Conservation (phyloP, 2,888 invertebrate genomes). For the Brachycybe producta region DNA sequence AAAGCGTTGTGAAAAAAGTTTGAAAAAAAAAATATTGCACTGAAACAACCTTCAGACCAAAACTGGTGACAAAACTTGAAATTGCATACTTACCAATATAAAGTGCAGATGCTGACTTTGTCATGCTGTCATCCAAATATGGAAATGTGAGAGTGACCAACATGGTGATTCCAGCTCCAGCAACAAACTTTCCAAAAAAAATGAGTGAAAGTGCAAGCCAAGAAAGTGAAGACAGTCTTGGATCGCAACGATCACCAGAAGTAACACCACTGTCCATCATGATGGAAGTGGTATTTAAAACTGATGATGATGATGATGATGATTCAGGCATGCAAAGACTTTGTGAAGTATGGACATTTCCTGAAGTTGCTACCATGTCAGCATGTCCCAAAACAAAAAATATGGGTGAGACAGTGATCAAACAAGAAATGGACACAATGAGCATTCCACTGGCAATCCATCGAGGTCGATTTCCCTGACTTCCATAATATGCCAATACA, state of each 20-base stretch:
- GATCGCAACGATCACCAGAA: neutral
- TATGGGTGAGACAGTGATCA: slow-evolving; percentile 11
- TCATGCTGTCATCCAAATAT: slow-evolving; percentile 13
- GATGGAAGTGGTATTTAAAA: neutral
- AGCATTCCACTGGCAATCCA: slow-evolving; percentile 15
- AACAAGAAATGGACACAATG: slow-evolving; percentile 2
- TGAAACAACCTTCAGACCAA: no score
- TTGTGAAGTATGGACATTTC: neutral
- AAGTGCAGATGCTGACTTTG: slow-evolving; percentile 4
- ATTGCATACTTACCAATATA: slow-evolving; percentile 15
- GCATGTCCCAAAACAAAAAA: slow-evolving; percentile 8
- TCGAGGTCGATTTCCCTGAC: slow-evolving; percentile 5
- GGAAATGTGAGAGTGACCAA: slow-evolving; percentile 9
- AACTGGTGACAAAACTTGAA: no score
- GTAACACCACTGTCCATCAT: neutral
- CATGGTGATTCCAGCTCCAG: slow-evolving; percentile 13
- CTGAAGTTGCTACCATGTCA: neutral
- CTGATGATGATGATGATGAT: neutral
- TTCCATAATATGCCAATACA: slow-evolving; percentile 7
- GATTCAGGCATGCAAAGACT: neutral
- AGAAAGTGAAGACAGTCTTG: neutral
- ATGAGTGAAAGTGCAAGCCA: slow-evolving; percentile 1
- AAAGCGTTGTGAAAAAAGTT: no score
- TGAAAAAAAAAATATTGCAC: no score
- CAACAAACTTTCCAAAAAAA: slow-evolving; percentile 11